Evolutionary conservation across 2,797 vertebrate genomes (phyloP), one percentile per base, ranked within the genome.

Genomic region (Ctenopoma kingsleyae): DNA sequence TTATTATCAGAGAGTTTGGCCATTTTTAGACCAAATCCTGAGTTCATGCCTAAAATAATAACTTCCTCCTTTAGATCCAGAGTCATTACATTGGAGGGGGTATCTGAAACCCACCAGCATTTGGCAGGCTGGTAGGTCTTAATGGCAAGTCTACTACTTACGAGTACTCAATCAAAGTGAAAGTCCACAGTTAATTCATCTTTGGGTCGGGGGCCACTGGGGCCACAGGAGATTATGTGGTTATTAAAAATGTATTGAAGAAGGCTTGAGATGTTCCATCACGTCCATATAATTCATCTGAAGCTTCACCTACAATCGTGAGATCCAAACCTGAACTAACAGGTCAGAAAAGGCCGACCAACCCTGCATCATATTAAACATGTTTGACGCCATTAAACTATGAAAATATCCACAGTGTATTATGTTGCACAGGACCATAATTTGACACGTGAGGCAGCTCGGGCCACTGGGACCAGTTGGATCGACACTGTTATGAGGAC

Each of bases 401-500:
- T 36, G 6, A 47, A 62, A 69, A 51, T 15, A 56, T 49, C 23
- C 63, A 47, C 44, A 16, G 40, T 16, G 38, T 46, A 62, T 69
- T 41, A 8, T 32, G 54, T 19, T 32, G 49, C 72, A 56, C 19
- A 0, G 0, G 0, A 25, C 32, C 76, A 19, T 35, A 7, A 41
- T 59, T 25, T 22, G 36, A 32, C 64, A 35, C 2, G 36, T 4
- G 20, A 36, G 4, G 3, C 41, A 2, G 36, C 9, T 6, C 8
- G 0, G 63, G 58, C 74, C 77, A 35, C 30, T 4, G 78, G 60
- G 74, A 51, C 55, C 52, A 0, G 53, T 67, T 71, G 74, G 73
- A 72, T 51, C 73, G 80, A 78, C 76, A 60, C 17, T 7, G 67
- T 44, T 36, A 32, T 65, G 43, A 67, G 67, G 72, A 81, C 66